Evolutionary conservation across 2,888 invertebrate species (phyloP).

Genomic region (Papilio demoleus): DNA sequence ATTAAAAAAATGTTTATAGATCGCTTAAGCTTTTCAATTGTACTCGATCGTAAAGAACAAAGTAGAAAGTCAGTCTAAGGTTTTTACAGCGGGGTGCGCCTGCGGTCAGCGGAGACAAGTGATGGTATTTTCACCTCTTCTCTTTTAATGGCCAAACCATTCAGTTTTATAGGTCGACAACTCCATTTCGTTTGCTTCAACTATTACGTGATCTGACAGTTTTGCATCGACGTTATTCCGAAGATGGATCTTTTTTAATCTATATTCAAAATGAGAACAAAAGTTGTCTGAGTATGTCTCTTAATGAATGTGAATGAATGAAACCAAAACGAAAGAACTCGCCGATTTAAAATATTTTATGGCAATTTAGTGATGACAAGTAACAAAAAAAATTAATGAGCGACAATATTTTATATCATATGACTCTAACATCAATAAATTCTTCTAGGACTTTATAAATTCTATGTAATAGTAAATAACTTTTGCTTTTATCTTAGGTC

Average conservation of each 20-base stretch:
- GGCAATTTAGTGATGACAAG: too few relatives aligned
- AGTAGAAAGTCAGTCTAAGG: slow-evolving; percentile 51
- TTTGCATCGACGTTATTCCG: slow-evolving; percentile 2
- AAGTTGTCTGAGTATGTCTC: too few relatives aligned
- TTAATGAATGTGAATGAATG: too few relatives aligned
- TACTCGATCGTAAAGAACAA: slow-evolving; percentile 36
- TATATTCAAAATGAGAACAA: background rate
- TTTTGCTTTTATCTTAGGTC: slow-evolving; percentile 32
- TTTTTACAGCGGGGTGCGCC: slow-evolving; percentile 49
- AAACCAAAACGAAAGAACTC: too few relatives aligned
- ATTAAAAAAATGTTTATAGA: background rate
- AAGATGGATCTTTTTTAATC: background rate
- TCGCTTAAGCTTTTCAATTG: slow-evolving; percentile 24
- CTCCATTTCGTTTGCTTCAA: slow-evolving; percentile 21
- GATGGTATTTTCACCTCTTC: slow-evolving; percentile 50
- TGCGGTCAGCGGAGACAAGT: slow-evolving; percentile 47
- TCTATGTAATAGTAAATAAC: slow-evolving; percentile 12
- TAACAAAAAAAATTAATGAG: too few relatives aligned
- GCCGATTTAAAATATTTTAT: too few relatives aligned
- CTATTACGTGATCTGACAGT: slow-evolving; percentile 14
- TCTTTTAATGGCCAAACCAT: slow-evolving; percentile 36
- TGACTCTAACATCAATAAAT: slow-evolving; percentile 11
- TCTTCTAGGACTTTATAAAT: too few relatives aligned
- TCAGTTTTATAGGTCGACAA: slow-evolving; percentile 32
- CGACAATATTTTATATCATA: background rate